Percentiles rank a stretch among this genome's conserved stretches.
Evolutionary conservation across 2,888 invertebrate species (phyloP).

Genomic region (Neria commutata): DNA sequence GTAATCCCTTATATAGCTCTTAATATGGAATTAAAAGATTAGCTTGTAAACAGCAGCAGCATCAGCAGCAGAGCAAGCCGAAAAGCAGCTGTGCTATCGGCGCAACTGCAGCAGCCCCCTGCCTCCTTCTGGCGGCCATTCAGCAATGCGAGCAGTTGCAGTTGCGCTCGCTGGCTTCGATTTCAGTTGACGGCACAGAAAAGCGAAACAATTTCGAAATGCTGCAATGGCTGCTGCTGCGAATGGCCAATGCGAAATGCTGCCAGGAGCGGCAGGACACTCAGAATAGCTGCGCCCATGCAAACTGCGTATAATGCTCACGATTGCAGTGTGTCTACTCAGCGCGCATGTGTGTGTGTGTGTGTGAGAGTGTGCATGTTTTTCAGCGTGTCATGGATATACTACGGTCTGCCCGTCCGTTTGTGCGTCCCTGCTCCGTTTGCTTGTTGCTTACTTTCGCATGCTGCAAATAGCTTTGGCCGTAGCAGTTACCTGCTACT

Average conservation of each 20-base stretch:
- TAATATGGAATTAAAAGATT: constrained; percentile 35
- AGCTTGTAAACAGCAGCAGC: constrained; percentile 11
- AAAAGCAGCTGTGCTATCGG: constrained; percentile 10
- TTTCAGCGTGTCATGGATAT: no score
- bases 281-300: no score
- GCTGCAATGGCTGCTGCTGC: not conserved
- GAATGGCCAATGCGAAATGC: not conserved
- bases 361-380: no score
- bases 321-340: not conserved
- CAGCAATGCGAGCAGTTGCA: no score
- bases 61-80: not conserved
- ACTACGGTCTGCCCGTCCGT: not conserved
- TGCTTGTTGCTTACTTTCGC: constrained; percentile 22
- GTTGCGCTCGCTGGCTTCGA: constrained; percentile 5
- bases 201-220: not conserved
- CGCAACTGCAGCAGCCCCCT: no score
- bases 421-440: not conserved
- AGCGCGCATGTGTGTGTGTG: constrained; percentile 1
- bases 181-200: not conserved
- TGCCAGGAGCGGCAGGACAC: not conserved
- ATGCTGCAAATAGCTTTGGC: constrained; percentile 11
- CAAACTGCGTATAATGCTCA: no score
- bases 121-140: no score
- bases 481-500: not conserved
- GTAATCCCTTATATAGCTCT: constrained; percentile 34